phyloP scores from a whole-genome alignment of 2,797 vertebrate species.

The Crocodylus rhombifer region DNA sequence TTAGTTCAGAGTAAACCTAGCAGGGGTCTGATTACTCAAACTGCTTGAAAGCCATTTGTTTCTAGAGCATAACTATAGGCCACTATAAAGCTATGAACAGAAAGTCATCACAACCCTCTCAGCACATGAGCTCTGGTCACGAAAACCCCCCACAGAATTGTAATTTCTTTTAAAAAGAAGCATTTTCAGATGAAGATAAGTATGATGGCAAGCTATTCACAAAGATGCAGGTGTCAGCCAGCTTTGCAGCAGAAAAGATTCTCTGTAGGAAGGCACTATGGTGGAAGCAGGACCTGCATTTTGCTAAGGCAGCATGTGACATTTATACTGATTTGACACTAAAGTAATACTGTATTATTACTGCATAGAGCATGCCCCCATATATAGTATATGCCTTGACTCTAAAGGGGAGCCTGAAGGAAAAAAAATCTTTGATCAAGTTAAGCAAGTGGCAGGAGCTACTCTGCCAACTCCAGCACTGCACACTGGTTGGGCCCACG shows the following conservation, averaged over 20 bases:
- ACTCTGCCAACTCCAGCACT: no score
- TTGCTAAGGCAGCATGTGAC: background rate
- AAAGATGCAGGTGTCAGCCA: background rate
- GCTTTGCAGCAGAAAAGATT: background rate
- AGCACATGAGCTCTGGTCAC: background rate
- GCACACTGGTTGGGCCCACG: no score
- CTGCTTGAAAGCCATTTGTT: constrained; percentile 61
- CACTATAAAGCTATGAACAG: constrained; percentile 28
- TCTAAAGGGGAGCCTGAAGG: no score
- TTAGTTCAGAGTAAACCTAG: constrained; percentile 72
- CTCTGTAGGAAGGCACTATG: background rate
- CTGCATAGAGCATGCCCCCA: no score
- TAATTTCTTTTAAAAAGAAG: background rate
- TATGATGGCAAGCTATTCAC: background rate
- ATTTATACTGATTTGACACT: background rate
- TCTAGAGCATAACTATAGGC: constrained; percentile 30
- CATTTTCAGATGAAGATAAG: background rate
- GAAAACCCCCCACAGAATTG: background rate
- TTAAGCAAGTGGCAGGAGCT: no score
- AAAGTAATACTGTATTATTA: background rate
- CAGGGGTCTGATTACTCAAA: constrained; percentile 57
- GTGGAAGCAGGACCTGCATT: background rate
- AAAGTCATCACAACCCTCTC: constrained; percentile 23
- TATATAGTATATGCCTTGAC: no score
- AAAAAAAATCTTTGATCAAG: no score